Base-by-base conservation (phyloP, 2,113 vertebrate species). In the Grantiella picta region DNA sequence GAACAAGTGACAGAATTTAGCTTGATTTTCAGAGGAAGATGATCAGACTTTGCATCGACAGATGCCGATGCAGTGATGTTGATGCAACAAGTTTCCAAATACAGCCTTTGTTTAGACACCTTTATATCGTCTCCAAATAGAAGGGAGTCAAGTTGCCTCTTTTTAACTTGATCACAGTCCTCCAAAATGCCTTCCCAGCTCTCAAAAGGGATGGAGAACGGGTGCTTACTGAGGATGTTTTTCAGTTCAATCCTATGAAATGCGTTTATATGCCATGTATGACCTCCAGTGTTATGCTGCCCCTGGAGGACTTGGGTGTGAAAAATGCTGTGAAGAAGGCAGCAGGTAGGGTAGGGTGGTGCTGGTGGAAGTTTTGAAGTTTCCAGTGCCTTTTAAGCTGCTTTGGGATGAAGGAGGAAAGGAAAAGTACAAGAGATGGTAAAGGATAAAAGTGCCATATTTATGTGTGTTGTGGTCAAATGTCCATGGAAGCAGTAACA, bases 241-340 rank as follows among this genome's bases (percentile, higher is more conserved):
- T 60, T 53, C n/a, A 44, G 11, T 31, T 82, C 12, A 38, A 0
- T 40, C 31, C 36, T 8, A 28, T 85, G 53, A 65, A 86, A 35
- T 3, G 16, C 0, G 0, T 54, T 60, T 28, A 47, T n/a, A 27
- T 36, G n/a, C 18, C 28, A 21, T 12, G 38, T 4, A 54, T 33
- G 4, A 22, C 35, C 29, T 45, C 29, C 66, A 40, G 11, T 25
- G n/a, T 27, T 50, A 2, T 22, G 27, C 29, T 86, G 27, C 31
- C 42, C n/a, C 44, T 81, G n/a, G 25, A 23, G 50, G 12, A 68
- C 11, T 22, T 23, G 17, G 5, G 9, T 36, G 25, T 2, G 5
- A 72, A 79, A 68, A 23, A 35, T 15, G 31, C 20, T 18, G 9
- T 19, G 36, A 86, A 38, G 23, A 69, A 56, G 54, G 13, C 8